Conservation (phyloP, 2,888 invertebrate species). For the Phyllotreta cruciferae region DNA sequence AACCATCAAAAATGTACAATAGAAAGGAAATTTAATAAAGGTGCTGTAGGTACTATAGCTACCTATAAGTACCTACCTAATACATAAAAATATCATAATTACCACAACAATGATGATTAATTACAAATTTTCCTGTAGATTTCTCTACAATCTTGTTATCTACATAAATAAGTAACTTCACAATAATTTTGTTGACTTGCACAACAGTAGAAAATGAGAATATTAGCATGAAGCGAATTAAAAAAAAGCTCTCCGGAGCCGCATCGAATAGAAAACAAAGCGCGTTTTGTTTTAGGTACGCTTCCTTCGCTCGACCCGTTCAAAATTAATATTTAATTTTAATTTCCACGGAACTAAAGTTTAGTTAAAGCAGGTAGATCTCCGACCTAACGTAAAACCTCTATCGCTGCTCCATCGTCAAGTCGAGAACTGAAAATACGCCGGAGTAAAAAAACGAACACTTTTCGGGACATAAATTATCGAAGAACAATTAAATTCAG, state of each 20-base stretch:
- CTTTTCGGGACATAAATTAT: slow-evolving; percentile 37
- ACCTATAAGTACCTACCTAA: no score
- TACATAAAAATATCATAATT: no score
- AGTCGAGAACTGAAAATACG: slow-evolving; percentile 18
- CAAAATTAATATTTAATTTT: slow-evolving; percentile 37
- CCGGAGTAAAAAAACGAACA: slow-evolving; percentile 19
- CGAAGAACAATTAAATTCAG: slow-evolving; percentile 40
- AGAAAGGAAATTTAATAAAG: no score
- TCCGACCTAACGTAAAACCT: slow-evolving; percentile 23
- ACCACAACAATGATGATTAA: no score
- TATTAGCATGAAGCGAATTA: no score
- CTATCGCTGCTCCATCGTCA: slow-evolving; percentile 23
- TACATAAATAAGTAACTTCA: no score
- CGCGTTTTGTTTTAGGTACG: slow-evolving; percentile 1
- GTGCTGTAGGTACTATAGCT: no score
- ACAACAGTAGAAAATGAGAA: no score
- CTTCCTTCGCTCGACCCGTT: slow-evolving; percentile 19
- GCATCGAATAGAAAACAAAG: slow-evolving; percentile 15
- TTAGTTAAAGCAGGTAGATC: slow-evolving; percentile 33
- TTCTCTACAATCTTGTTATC: no score
- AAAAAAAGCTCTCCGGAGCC: neutral
- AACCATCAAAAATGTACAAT: no score
- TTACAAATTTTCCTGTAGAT: no score
- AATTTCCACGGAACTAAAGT: slow-evolving; percentile 36
- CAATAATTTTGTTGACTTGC: no score